These are phyloP conservation scores for Darevskia nairensis DNA, from an alignment of 2,797 vertebrate genomes.

Conservation along the genomic window DNA sequence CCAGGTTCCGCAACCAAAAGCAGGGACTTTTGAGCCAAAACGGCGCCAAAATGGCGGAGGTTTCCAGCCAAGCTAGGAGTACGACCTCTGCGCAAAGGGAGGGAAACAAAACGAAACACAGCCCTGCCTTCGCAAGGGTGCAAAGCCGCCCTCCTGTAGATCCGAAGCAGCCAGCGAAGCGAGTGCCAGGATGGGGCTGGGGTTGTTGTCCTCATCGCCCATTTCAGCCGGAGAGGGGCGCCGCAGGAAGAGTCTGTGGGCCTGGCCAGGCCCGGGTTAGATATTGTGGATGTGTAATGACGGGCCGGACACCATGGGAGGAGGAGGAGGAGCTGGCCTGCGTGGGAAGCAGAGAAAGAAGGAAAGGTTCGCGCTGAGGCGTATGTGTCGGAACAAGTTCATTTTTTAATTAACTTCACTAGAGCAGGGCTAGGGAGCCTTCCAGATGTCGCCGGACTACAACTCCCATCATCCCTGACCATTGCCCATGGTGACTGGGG, in stretches of 20 bases:
- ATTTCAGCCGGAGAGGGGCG: not conserved
- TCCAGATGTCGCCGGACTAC: too few species aligned
- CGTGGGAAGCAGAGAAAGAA: not conserved
- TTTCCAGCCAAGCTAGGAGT: not conserved
- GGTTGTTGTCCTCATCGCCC: too few species aligned
- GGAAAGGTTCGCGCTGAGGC: not conserved
- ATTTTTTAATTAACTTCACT: not conserved
- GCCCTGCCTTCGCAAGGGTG: not conserved
- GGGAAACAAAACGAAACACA: too few species aligned
- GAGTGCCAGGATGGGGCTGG: not conserved
- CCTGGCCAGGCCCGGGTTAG: not conserved
- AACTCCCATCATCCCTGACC: too few species aligned
- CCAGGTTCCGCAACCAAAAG: not conserved
- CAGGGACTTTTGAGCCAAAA: not conserved
- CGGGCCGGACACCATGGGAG: constrained; percentile 22
- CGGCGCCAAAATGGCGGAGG: not conserved
- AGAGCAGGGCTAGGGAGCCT: too few species aligned
- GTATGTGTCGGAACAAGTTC: not conserved
- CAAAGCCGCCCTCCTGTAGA: fast-evolving
- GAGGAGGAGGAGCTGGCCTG: constrained; percentile 67
- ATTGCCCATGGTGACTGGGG: too few species aligned
- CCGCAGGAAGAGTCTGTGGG: too few species aligned
- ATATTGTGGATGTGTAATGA: not conserved
- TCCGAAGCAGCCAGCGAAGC: not conserved
- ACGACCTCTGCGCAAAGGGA: not conserved